Percentiles rank a stretch among this genome's conserved stretches.
Conservation (phyloP, 2,888 invertebrate species). For the Diabrotica balteata region DNA sequence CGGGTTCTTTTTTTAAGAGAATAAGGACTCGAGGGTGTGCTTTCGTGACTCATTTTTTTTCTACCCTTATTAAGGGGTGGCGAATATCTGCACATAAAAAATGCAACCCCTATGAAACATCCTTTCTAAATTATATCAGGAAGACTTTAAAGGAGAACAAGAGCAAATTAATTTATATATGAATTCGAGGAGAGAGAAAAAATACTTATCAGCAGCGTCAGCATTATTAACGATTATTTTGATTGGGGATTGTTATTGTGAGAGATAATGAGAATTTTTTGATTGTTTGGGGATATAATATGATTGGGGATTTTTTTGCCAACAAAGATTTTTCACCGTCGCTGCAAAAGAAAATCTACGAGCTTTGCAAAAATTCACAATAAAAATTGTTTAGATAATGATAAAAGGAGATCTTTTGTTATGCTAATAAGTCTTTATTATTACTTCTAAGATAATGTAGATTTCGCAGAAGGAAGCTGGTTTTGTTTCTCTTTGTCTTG, state of each 20-base stretch:
- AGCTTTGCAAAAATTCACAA: conserved; percentile 26
- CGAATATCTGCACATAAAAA: conserved; percentile 60
- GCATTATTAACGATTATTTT: conserved; percentile 44
- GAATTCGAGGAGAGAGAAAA: conserved; percentile 34
- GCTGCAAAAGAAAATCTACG: conserved; percentile 31
- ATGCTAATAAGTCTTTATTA: conserved; percentile 30
- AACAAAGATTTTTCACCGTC: conserved; percentile 34
- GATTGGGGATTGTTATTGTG: conserved; percentile 44
- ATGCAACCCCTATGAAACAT: conserved; percentile 54
- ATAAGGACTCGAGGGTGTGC: conserved; percentile 53
- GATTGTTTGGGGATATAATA: conserved; percentile 40
- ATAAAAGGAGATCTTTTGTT: conserved; percentile 28
- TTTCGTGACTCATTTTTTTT: conserved; percentile 61
- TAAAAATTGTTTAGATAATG: conserved; percentile 24
- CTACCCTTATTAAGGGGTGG: conserved; percentile 56
- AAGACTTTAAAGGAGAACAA: conserved; percentile 48
- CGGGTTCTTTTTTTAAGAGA: conserved; percentile 56
- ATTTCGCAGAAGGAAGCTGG: neutral
- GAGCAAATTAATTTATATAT: conserved; percentile 50
- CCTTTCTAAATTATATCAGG: conserved; percentile 49
- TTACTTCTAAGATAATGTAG: conserved; percentile 16
- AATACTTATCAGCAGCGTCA: conserved; percentile 42
- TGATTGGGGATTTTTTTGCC: conserved; percentile 37
- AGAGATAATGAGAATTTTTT: conserved; percentile 42
- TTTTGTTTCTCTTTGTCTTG: conserved; percentile 7